Percentiles rank a stretch among this genome's conserved stretches.
phyloP scores from a whole-genome alignment of 2,888 invertebrate species.

The Selenia dentaria region DNA sequence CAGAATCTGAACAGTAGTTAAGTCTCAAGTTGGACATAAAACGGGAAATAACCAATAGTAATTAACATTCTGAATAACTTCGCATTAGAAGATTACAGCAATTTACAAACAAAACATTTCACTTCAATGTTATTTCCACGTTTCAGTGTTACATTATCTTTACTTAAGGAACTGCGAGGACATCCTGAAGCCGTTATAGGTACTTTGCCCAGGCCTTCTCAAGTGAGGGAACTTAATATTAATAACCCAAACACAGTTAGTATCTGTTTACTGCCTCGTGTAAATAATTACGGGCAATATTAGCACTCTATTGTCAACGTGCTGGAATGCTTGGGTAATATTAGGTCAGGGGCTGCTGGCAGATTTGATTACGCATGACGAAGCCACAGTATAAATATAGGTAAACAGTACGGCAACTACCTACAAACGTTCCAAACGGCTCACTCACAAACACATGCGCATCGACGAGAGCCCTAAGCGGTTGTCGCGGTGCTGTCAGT shows the following conservation, averaged over 20 bases:
- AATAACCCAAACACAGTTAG: slow-evolving; percentile 16
- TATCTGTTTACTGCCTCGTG: slow-evolving; percentile 20
- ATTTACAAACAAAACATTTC: not conserved
- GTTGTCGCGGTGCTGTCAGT: too few relatives aligned
- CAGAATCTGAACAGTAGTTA: too few relatives aligned
- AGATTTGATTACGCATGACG: not conserved
- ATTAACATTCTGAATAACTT: too few relatives aligned
- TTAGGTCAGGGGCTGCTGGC: slow-evolving; percentile 5
- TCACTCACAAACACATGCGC: too few relatives aligned
- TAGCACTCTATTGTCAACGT: slow-evolving; percentile 24
- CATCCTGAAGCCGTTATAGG: slow-evolving; percentile 1
- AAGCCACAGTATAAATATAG: too few relatives aligned
- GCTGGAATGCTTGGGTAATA: slow-evolving; percentile 11
- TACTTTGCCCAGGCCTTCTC: slow-evolving; percentile 3
- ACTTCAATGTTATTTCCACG: not conserved
- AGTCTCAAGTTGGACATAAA: too few relatives aligned
- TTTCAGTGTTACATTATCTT: not conserved
- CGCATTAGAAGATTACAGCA: too few relatives aligned
- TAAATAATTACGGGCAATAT: slow-evolving; percentile 25
- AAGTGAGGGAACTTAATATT: slow-evolving; percentile 19
- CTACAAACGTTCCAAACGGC: too few relatives aligned
- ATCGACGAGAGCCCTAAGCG: too few relatives aligned
- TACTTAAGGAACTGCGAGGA: not conserved
- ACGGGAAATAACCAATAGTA: too few relatives aligned
- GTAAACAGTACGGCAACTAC: too few relatives aligned